Evolutionary conservation across 1,140 invertebrate genomes (phyloP).

Genomic region (Trichonephila clavata): DNA sequence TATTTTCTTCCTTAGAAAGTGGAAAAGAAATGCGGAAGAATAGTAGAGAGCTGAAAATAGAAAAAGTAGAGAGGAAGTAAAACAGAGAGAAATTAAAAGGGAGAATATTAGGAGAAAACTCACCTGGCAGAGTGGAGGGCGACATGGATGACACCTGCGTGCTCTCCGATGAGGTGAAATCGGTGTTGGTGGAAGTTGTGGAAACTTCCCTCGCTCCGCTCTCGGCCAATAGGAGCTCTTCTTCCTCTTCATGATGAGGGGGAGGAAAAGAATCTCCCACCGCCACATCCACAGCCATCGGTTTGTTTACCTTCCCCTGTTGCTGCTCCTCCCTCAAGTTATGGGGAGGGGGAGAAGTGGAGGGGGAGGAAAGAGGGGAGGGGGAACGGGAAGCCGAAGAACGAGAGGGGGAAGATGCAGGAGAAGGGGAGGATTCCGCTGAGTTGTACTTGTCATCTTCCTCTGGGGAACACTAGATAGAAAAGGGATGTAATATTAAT

Average conservation of each 20-base stretch:
- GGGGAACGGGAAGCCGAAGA: slow-evolving; percentile 50
- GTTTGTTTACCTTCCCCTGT: not conserved
- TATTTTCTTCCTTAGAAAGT: not conserved
- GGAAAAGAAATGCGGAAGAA: not conserved
- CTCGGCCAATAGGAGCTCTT: slow-evolving; percentile 24
- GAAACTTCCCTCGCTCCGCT: slow-evolving; percentile 33
- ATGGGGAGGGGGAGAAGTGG: not conserved
- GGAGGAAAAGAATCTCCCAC: slow-evolving; percentile 59
- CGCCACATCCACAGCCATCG: slow-evolving; percentile 54
- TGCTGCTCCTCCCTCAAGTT: not conserved
- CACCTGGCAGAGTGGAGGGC: not conserved
- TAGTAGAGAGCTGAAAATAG: not conserved
- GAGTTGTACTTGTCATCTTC: slow-evolving; percentile 66
- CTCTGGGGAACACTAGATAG: slow-evolving; percentile 25
- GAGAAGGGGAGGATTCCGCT: slow-evolving; percentile 67
- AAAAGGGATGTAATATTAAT: not conserved
- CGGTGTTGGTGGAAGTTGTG: slow-evolving; percentile 75
- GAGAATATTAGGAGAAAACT: not conserved
- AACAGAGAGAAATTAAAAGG: not conserved
- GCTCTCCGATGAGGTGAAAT: slow-evolving; percentile 66
- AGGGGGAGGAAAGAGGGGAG: slow-evolving; percentile 55
- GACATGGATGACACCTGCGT: slow-evolving; percentile 67
- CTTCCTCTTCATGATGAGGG: slow-evolving; percentile 55
- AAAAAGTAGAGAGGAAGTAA: not conserved
- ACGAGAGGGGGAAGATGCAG: slow-evolving; percentile 45